phyloP scores from a whole-genome alignment of 2,797 vertebrate genomes.

The Siniperca obscura region DNA sequence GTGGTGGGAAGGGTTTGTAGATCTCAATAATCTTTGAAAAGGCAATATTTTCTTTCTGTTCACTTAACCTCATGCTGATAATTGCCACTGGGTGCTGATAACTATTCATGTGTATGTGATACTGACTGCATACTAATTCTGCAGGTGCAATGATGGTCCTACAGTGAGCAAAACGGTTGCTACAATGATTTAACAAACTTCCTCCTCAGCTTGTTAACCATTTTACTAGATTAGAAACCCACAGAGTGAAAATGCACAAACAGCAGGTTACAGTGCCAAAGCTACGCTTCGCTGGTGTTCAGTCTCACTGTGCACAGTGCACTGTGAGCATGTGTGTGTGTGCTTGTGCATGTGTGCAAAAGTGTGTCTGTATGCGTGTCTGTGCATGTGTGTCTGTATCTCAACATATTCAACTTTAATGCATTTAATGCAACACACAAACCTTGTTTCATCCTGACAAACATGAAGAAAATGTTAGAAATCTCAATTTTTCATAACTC shows the following conservation, averaged over 20 bases:
- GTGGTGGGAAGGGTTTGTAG: slow-evolving; percentile 26
- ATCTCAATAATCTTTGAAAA: slow-evolving; percentile 61
- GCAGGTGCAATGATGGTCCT: slow-evolving; percentile 72
- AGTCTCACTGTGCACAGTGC: neutral
- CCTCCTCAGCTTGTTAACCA: slow-evolving; percentile 41
- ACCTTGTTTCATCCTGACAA: slow-evolving; percentile 9
- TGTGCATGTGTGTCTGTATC: slow-evolving; percentile 8
- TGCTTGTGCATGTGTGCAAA: neutral
- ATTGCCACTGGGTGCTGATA: slow-evolving; percentile 67
- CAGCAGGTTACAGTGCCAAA: slow-evolving; percentile 33
- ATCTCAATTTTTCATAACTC: neutral
- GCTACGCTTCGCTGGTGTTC: slow-evolving; percentile 16
- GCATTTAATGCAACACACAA: neutral
- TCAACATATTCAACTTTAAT: slow-evolving; percentile 2
- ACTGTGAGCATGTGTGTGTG: neutral
- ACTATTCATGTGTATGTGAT: slow-evolving; percentile 65
- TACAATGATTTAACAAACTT: slow-evolving; percentile 54
- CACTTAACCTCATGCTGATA: slow-evolving; percentile 72
- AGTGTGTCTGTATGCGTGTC: neutral
- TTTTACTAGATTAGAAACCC: slow-evolving; percentile 50
- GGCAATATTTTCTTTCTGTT: slow-evolving; percentile 68
- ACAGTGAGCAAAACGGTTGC: slow-evolving; percentile 33
- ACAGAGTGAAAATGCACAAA: slow-evolving; percentile 42
- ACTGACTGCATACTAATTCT: slow-evolving; percentile 77
- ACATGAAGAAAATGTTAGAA: neutral